Conservation (phyloP, 2,888 invertebrate species). For the Panorpa germanica region DNA sequence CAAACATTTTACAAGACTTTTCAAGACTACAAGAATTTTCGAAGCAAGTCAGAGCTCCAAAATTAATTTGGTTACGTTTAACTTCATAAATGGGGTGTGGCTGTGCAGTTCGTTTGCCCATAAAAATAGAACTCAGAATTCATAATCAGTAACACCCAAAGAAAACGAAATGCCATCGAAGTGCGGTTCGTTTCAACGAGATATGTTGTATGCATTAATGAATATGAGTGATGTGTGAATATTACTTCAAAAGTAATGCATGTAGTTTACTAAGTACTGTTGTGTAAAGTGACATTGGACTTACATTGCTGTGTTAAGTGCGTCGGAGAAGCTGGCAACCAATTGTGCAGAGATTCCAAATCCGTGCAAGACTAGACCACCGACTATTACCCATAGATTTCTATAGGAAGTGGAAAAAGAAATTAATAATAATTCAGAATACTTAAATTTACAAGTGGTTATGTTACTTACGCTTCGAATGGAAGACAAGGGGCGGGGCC, state of each 20-base stretch:
- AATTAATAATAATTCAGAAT: constrained; percentile 6
- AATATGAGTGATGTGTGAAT: too few relatives aligned
- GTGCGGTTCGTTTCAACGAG: neutral
- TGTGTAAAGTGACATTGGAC: constrained; percentile 19
- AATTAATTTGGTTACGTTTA: too few relatives aligned
- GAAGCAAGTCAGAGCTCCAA: too few relatives aligned
- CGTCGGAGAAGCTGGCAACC: constrained; percentile 73
- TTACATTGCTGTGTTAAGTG: constrained; percentile 63
- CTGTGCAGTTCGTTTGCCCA: too few relatives aligned
- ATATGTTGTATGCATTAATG: neutral
- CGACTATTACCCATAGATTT: constrained; percentile 42
- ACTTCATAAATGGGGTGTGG: too few relatives aligned
- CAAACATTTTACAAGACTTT: too few relatives aligned
- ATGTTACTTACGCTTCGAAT: constrained; percentile 30
- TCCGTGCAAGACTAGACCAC: constrained; percentile 59
- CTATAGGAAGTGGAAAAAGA: constrained; percentile 24
- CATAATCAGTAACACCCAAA: too few relatives aligned
- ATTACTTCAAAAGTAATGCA: too few relatives aligned
- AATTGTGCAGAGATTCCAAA: constrained; percentile 68
- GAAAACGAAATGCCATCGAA: too few relatives aligned
- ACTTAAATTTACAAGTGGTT: constrained; percentile 1
- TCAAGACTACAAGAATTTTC: too few relatives aligned
- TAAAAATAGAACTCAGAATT: too few relatives aligned
- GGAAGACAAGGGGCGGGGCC: constrained; percentile 68
- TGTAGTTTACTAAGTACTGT: too few relatives aligned